These are phyloP conservation scores for Plutomurus gul DNA, from an alignment of 1,140 invertebrate genomes.

Conservation along the genomic window DNA sequence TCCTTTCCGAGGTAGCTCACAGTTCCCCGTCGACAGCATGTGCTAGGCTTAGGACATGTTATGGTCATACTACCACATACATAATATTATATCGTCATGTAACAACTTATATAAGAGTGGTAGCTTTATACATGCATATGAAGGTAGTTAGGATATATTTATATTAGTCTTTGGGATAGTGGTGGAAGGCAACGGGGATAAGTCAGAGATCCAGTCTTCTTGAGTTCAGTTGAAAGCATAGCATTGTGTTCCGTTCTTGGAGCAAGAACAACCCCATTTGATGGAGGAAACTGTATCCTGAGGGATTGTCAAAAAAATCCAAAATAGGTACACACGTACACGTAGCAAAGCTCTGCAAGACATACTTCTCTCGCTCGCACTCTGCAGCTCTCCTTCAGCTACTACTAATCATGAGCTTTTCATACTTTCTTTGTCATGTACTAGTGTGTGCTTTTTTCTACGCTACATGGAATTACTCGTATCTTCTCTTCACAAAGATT, in stretches of 20 bases:
- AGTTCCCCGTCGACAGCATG: background rate
- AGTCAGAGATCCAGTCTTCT: background rate
- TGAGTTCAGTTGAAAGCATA: background rate
- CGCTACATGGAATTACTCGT: too few species aligned
- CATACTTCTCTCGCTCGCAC: too few species aligned
- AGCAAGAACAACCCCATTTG: background rate
- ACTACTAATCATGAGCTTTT: too few species aligned
- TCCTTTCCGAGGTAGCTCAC: background rate
- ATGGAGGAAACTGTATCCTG: background rate
- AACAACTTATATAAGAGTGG: too few species aligned
- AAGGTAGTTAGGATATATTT: too few species aligned
- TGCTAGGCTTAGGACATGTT: background rate
- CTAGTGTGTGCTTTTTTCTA: too few species aligned
- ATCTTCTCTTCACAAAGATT: too few species aligned
- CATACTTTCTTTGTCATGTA: too few species aligned
- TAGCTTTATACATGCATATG: too few species aligned
- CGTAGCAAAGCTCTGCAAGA: background rate
- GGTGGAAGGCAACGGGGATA: background rate
- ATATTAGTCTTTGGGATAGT: too few species aligned
- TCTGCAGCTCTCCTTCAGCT: too few species aligned
- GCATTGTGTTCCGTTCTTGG: slow-evolving; percentile 9
- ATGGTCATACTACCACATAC: background rate
- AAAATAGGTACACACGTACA: background rate
- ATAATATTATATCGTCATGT: background rate
- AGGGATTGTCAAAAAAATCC: background rate